These are phyloP conservation scores for Poecile montanus DNA, from an alignment of 2,797 vertebrate genomes.

Conservation along the genomic window DNA sequence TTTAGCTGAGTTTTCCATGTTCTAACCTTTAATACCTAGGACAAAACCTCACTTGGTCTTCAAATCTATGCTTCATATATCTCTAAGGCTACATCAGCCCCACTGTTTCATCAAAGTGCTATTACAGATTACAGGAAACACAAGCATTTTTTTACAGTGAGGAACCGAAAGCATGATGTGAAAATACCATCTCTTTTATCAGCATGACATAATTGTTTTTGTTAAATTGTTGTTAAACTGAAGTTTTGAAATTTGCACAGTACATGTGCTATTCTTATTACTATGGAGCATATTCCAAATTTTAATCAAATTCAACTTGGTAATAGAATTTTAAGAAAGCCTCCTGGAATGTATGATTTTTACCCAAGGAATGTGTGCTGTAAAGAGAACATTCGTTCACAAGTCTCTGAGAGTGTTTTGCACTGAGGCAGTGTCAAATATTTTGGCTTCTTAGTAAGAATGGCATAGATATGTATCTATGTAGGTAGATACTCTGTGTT, in stretches of 20 bases:
- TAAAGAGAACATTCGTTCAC: background rate
- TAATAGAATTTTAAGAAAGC: background rate
- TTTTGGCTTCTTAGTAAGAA: background rate
- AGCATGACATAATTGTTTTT: background rate
- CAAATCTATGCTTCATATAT: background rate
- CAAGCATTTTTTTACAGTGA: background rate
- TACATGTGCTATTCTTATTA: background rate
- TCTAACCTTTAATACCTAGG: background rate
- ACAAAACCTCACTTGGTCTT: background rate
- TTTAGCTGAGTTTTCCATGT: background rate
- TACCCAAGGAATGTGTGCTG: background rate
- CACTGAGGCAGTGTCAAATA: fast-evolving
- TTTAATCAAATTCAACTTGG: background rate
- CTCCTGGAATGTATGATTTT: fast-evolving
- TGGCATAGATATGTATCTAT: too few species aligned
- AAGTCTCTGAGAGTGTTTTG: background rate
- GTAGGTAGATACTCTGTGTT: too few species aligned
- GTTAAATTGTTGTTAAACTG: background rate
- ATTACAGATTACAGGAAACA: background rate
- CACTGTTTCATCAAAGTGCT: background rate
- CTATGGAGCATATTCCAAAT: background rate
- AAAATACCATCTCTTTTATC: background rate
- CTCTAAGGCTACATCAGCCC: background rate
- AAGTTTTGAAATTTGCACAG: background rate
- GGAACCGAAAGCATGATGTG: background rate